Base-by-base conservation (phyloP, 2,888 invertebrate genomes). In the Lepidochrysops patricia region DNA sequence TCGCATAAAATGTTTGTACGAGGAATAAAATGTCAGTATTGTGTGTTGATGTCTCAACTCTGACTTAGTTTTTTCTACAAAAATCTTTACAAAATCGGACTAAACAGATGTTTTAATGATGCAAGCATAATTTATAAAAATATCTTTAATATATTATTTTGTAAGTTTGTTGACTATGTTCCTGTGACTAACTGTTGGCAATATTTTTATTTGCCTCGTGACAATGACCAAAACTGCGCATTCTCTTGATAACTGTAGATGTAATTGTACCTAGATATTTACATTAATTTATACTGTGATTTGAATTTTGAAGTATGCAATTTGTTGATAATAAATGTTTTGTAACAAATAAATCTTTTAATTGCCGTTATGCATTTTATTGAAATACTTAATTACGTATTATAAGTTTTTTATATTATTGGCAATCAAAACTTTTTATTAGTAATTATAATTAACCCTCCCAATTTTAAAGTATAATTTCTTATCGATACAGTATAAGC, bases 261-360 rank as follows among this genome's bases (percentile, higher is more conserved):
- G 26, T 27, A 54, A 54, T 52, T 54, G 54, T 54, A 54, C 9
- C 48, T 49, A 49, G 23, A 49, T 50, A 50, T 54, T 61, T 65
- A 67, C 74, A 75, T 75, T 79, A 77, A 76, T 81, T 78, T 66
- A 73, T 72, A 62, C 78, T 80, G 82, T 82, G 80, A 82, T 81
- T 82, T 79, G 73, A 74, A 77, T 71, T 63, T 67, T 68, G 72
- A 75, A 75, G 77, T 61, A 63, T 76, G 77, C 60, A 63, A 76
- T 72, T 79, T 83, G 80, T 84, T 84, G 69, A 75, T 72, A 80
- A 74, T 81, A 79, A 80, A 75, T 75, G 72, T 77, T 78, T 75
- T 76, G 73, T 72, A 58, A 62, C 57, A 61, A 62, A 60, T 63
- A 60, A 48, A 49, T 43, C 19, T 49, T 61, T 65, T 63, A 19